Base-by-base conservation (phyloP, 2,113 vertebrate genomes). In the Emydocephalus ijimae region DNA sequence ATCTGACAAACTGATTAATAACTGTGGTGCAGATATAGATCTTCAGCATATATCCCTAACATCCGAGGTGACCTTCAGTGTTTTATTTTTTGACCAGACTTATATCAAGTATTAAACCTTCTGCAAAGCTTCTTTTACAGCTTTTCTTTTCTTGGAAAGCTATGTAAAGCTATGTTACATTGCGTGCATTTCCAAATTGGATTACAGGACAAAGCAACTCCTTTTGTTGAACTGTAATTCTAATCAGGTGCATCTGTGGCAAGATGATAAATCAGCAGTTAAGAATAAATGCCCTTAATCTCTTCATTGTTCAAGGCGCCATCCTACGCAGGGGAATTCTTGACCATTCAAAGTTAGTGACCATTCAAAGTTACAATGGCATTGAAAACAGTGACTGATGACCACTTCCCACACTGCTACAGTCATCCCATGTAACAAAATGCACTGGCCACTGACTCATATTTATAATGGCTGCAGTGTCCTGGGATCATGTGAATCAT, bases 101-200 rank as follows among this genome's bases (percentile, higher is more conserved):
- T 74, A 74, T 93, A 92, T 93, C 10, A 64, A 89, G 86, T 85
- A 1, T 95, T 94, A 15, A 45, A 4, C 89, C 89, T 92, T 15
- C 69, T 85, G 45, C 21, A 90, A 95, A 56, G 26, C 43, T 88
- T 85, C 81, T 88, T 92, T 92, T 29, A 89, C 45, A 0, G 0
- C 29, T 57, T n/a, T 87, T 89, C 50, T n/a, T 95, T 95, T 95
- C 50, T 93, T 57, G 57, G 90, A 93, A 89, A 88, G 55, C 69
- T 54, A 90, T 92, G 81, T 87, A 81, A 91, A 88, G 55, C 69
- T 54, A 90, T 93, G 69, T 86, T 85, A 91, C 74, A 48, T 1
- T 87, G 23, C 23, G 96, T 90, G 21, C 93, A 89, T 94, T 95
- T 91, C 92, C 93, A 50, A 95, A 93, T 3, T 87, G 94, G 89